These are phyloP conservation scores for Luehdorfia chinensis DNA, from an alignment of 1,140 invertebrate species.

Conservation along the genomic window DNA sequence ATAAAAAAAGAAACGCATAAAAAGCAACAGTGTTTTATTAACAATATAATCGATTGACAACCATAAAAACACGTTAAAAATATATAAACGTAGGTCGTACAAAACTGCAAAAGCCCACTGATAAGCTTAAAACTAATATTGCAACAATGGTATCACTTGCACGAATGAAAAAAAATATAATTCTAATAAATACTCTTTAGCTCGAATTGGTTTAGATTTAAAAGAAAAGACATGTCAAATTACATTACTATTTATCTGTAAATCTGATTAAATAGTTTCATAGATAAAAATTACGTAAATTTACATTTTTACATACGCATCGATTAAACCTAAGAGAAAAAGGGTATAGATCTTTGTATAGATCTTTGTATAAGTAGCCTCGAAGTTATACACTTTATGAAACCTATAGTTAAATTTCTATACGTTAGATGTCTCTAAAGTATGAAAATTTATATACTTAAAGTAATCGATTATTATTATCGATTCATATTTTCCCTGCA, in stretches of 20 bases:
- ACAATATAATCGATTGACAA: conserved; percentile 42
- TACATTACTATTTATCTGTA: not conserved
- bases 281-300: conserved; percentile 2
- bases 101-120: conserved; percentile 34
- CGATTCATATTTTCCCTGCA: too few relatives aligned
- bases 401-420: conserved; percentile 4
- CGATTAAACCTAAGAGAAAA: conserved; percentile 17
- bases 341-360: not conserved
- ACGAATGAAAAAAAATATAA: conserved; percentile 28
- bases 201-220: conserved; percentile 24
- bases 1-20: conserved; percentile 3
- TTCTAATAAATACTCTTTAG: conserved; percentile 28
- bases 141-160: conserved; percentile 71
- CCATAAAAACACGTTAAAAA: conserved; percentile 20
- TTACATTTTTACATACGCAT: conserved; percentile 31
- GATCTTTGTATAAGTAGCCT: conserved; percentile 9
- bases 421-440: conserved; percentile 8
- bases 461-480: too few relatives aligned
- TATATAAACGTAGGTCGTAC: conserved; percentile 22
- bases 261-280: not conserved
- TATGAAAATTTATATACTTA: conserved; percentile 1
- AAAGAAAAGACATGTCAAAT: conserved; percentile 22
- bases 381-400: not conserved
- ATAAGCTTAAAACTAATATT: conserved; percentile 67
- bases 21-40: conserved; percentile 66